Evolutionary conservation across 2,113 vertebrate genomes (phyloP), one percentile per base, ranked within the genome.

Genomic region (Ochotona curzoniae): DNA sequence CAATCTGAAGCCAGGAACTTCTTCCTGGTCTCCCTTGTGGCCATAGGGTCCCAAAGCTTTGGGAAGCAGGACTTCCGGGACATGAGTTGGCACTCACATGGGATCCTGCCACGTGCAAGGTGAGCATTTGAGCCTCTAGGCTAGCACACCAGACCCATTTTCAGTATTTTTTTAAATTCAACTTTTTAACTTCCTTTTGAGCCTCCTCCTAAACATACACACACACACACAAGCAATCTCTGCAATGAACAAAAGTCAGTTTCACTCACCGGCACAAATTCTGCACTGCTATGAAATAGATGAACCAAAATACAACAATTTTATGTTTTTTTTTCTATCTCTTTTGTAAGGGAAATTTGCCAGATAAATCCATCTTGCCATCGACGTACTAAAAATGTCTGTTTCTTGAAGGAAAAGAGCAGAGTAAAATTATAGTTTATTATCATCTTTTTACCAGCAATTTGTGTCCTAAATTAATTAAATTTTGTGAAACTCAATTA

Each of bases 351-450:
- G 26, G 2, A 85, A 70, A 18, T 69, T 90, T 90, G 20, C 15
- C 60, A n/a, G 8, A 85, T 10, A 78, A 79, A 82, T 57, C 61
- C 8, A 9, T 67, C 30, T 5, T 70, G 25, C 8, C 49, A 76
- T 32, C 47, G n/a, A 89, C 21, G 8, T 63, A 15, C n/a, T 79
- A 71, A 15, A 80, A 79, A 54, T 38, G 2, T 35, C n/a, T 74
- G 17, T 80, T 54, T 66, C 4, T 51, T 93, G 4, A 93, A 83
- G 15, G 12, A 63, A 57, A 54, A 2, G 8, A 82, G 13, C 8
- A 54, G 88, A 88, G 25, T 69, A 92, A 87, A 87, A 70, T 85
- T 30, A 79, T 92, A 82, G 82, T 83, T 47, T 71, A 61, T 87
- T 81, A 26, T 63, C 63, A 85, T 90, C 6, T 71, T 28, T 51